Evolutionary conservation across 92 coral and sea anemone genomes (phyloP), one percentile per base, ranked within the genome.

Genomic region (Porites divaricata): DNA sequence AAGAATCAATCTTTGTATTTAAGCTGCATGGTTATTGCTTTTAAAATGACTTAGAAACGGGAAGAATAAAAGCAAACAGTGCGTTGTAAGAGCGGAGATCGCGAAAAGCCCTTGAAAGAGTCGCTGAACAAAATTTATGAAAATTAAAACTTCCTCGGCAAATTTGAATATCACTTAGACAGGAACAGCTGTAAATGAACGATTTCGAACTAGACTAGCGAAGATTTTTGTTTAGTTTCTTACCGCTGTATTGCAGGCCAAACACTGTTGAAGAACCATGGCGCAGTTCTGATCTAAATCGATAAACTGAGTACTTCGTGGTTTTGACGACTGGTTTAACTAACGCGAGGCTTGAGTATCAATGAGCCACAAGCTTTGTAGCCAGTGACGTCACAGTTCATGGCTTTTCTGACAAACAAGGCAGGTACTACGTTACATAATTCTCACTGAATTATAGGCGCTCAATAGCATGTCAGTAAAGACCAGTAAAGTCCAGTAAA

Each of bases 241-340:
- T 80, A 80, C 85, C 76, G 17, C 63, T 65, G 84, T 48, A 41
- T 79, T 79, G 50, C 84, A 79, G 69, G 84, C 84, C 84, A 79
- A 53, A 49, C 84, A 79, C 65, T 66, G 84, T 68, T 67, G 67
- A 51, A 53, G 50, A 15, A 68, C 73, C 84, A 79, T 79, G 70
- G 10, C 20, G 69, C 49, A 51, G 17, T 24, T 14, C 10, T 9
- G 74, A 8, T 63, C 16, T 12, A 48, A 10, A 20, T 19, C 20
- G 67, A 35, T 35, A 5, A 15, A 54, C 81, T 61, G 67, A 9
- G 7, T 22, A 6, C 14, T 77, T 50, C 61, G 20, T 11, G 70
- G 81, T 9, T 65, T 13, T 35, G 17, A 4, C 21, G 83, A 78
- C 83, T 48, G 61, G 70, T 25, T 48, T 41, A 63, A 45, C 63